These are phyloP conservation scores for Asarcornis scutulata DNA, from an alignment of 2,113 vertebrate genomes.

Conservation along the genomic window DNA sequence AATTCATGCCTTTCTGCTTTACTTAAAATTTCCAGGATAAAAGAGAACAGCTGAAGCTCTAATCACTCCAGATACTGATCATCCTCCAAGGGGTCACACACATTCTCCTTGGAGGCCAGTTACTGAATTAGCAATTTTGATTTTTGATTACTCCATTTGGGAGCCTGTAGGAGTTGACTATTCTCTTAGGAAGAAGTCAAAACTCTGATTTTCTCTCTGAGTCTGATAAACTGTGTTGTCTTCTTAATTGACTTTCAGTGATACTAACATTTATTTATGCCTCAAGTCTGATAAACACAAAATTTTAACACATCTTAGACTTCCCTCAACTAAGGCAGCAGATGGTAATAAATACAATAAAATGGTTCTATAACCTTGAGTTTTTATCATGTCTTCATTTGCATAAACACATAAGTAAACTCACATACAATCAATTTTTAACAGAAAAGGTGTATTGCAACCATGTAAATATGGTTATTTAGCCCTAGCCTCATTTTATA, in stretches of 20 bases:
- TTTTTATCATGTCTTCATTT: neutral
- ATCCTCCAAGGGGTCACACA: accelerated
- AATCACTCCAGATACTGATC: neutral
- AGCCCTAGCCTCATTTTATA: neutral
- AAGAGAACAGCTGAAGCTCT: neutral
- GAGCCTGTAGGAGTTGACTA: neutral
- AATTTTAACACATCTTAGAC: neutral
- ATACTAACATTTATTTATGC: neutral
- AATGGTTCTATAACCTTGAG: neutral
- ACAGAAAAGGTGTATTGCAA: neutral
- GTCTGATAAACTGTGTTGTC: neutral
- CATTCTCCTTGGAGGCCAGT: neutral
- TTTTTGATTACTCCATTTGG: neutral
- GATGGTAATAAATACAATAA: neutral
- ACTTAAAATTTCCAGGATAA: neutral
- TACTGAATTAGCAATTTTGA: neutral
- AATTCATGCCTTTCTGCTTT: neutral
- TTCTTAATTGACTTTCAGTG: neutral
- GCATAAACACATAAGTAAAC: neutral
- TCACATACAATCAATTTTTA: neutral
- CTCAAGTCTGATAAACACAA: neutral
- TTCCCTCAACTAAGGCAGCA: neutral
- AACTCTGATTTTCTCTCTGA: neutral
- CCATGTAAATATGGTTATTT: neutral
- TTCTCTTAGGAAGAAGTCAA: neutral